Evolutionary conservation across 2,113 vertebrate species (phyloP), one percentile per base, ranked within the genome.

Genomic region (Proterorhinus semilunaris): DNA sequence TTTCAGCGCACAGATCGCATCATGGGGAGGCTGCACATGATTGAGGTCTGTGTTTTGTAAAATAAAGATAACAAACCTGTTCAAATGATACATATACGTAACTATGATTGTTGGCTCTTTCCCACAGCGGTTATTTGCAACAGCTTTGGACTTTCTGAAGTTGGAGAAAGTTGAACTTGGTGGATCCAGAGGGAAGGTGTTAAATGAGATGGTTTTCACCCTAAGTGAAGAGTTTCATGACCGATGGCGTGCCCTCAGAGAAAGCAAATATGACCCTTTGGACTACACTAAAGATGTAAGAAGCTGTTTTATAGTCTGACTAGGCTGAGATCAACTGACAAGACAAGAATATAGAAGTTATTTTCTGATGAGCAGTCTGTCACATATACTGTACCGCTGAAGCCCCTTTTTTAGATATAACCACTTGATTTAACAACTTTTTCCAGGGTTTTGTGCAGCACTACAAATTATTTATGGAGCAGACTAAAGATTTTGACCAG

Each of bases 401-500:
- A 36, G 3, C 27, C 2, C 27, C 1, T 36, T 36, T 36, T 36
- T 36, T 36, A 36, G 27, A 36, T 36, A 36, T 36, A 36, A 36
- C 4, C 27, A 36, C 27, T 36, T 36, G 27, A 36, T 36, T 36
- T 36, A 36, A 36, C 3, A 36, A 36, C 27, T 36, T 36, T 36
- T 36, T 36, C 27, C 74, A 94, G 91, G 88, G 90, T 68, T 93
- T 94, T 92, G 86, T 92, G 57, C 71, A 27, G 69, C 91, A 90
- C 77, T 92, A 89, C 65, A 75, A 81, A 47, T 79, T 68, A 75
- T 93, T 92, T 69, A 88, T 92, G 85, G 91, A 92, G 70, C 90
- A 93, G 82, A 92, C 91, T 79, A 92, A 78, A 85, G 90, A 93
- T 79, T 93, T 93, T 80, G 92, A 94, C 88, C 91, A 92, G 72